Percentiles rank a stretch among this genome's conserved stretches.
phyloP scores from a whole-genome alignment of 2,888 invertebrate species.

The Epicampocera succincta region DNA sequence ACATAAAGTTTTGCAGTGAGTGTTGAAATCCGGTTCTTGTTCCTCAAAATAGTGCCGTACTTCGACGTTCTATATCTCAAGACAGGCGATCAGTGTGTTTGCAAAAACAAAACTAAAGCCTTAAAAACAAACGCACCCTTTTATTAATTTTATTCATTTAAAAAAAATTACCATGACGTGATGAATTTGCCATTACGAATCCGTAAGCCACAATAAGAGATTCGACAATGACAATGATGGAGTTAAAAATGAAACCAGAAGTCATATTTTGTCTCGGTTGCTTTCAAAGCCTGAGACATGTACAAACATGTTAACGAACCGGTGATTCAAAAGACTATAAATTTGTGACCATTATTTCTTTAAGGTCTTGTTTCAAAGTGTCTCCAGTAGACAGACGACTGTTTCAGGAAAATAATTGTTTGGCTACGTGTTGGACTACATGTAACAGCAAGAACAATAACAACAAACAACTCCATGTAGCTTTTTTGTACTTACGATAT shows the following conservation, averaged over 20 bases:
- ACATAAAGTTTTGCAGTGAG: too few relatives aligned
- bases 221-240: constrained; percentile 45
- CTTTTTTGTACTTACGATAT: constrained; percentile 2
- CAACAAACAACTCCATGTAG: constrained; percentile 3
- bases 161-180: neutral
- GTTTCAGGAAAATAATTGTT: constrained; percentile 6
- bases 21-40: too few relatives aligned
- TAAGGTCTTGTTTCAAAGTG: constrained; percentile 1
- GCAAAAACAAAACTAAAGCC: too few relatives aligned
- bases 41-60: too few relatives aligned
- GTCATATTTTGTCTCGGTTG: constrained; percentile 20
- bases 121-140: too few relatives aligned
- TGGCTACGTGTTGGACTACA: constrained; percentile 40
- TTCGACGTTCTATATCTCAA: too few relatives aligned
- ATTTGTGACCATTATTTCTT: constrained; percentile 45
- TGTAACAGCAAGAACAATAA: constrained; percentile 1
- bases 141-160: too few relatives aligned
- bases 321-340: constrained; percentile 38
- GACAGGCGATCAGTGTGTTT: too few relatives aligned
- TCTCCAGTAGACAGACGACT: neutral
- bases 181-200: neutral
- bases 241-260: constrained; percentile 11
- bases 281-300: constrained; percentile 14
- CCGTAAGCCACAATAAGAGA: neutral
- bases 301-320: constrained; percentile 55